Base-by-base conservation (phyloP, 2,113 vertebrate species). In the Chlorodrepanis virens region DNA sequence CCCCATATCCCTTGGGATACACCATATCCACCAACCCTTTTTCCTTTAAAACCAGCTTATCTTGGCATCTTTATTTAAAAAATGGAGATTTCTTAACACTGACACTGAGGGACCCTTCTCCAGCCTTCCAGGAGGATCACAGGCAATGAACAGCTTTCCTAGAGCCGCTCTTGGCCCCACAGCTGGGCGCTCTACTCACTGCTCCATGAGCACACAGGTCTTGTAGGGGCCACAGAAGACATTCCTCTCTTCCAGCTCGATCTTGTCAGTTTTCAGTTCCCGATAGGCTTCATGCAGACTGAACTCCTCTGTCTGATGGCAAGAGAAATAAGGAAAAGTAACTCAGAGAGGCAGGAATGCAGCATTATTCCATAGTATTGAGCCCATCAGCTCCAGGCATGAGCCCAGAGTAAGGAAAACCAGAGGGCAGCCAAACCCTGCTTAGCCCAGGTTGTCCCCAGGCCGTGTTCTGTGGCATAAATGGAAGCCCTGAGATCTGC, bases 191-290 rank as follows among this genome's bases (percentile, higher is more conserved):
- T 29, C 35, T 68, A 98, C 98, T 93, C 83, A 99, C 99, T 75
- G 97, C n/a, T 98, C 94, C 23, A 97, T 81, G 49, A 99, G 95
- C 63, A 98, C 91, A 12, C 31, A 89, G 47, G 96, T 91, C 25
- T 98, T 99, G 77, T 99, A 99, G 35, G 97, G 91, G 29, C 98
- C 98, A 65, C 99, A 99, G 93, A 98, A 99, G 42, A 99, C 85
- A 53, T 99, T 99, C 80, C 98, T 98, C 89, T 99, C 99, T 65
- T 99, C 99, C 98, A 99, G 94, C 75, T 92, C 59, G 7, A 99
- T 69, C 2, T n/a, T 88, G 33, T 94, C 85, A 2, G 98, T 99
- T 89, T 97, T 96, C 80, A 98, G 89, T 9, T 96, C 97, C 18
- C 54, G 68, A 44, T 98, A 99, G 24, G 97, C 95, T 2, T 87